phyloP scores from a whole-genome alignment of 2,113 vertebrate species.

The Pelecanus crispus region DNA sequence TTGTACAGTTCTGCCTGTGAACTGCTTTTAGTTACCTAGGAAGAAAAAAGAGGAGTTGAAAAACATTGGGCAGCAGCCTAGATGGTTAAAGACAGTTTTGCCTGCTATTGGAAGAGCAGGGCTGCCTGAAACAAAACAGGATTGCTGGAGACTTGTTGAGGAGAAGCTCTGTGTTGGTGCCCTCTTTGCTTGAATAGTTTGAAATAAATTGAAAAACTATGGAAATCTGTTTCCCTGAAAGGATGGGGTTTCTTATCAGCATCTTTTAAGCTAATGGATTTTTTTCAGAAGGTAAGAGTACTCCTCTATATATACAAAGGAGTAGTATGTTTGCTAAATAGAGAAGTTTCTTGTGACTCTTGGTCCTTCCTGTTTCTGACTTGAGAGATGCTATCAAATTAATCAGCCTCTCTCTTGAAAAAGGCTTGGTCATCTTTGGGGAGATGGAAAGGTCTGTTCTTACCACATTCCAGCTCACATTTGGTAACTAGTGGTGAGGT shows the following conservation, averaged over 20 bases:
- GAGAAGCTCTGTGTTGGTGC: neutral
- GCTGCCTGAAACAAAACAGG: neutral
- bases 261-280: neutral
- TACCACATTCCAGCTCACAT: neutral
- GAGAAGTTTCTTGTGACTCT: neutral
- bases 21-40: neutral
- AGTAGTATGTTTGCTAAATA: neutral
- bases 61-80: neutral
- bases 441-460: neutral
- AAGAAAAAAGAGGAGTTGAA: neutral
- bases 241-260: neutral
- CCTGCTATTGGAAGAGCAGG: neutral
- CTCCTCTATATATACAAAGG: neutral
- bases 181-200: neutral
- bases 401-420: neutral
- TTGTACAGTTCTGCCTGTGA: neutral
- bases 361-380: neutral
- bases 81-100: neutral
- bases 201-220: neutral
- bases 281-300: neutral
- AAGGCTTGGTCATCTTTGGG: neutral
- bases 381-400: neutral
- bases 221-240: neutral
- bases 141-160: neutral
- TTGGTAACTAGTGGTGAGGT: neutral